Evolutionary conservation across 2,797 vertebrate species (phyloP).

Genomic region (Tenualosa ilisha): DNA sequence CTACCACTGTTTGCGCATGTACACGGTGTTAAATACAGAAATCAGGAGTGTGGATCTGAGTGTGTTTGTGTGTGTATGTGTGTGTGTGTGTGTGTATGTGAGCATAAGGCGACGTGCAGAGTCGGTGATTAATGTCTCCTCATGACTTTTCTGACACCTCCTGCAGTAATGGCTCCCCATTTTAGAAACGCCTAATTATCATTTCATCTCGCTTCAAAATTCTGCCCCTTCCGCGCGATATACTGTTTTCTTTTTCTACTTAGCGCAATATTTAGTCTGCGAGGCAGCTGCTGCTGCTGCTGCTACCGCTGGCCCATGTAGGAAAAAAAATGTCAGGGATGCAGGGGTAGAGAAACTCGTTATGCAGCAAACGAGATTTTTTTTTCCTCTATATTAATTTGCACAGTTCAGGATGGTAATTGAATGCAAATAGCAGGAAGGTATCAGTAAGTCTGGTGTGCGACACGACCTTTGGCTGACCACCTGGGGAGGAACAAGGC

Average conservation of each 20-base stretch:
- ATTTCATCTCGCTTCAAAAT: conserved; percentile 84
- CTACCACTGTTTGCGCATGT: conserved; percentile 80
- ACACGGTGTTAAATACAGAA: conserved; percentile 72
- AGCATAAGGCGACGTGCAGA: conserved; percentile 68
- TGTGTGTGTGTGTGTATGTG: conserved; percentile 3
- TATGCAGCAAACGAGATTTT: conserved; percentile 50
- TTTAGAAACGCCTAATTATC: conserved; percentile 89
- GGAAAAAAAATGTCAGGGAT: conserved; percentile 49
- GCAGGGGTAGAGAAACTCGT: conserved; percentile 43
- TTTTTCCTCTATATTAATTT: conserved; percentile 49
- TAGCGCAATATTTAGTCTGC: conserved; percentile 77
- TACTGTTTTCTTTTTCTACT: conserved; percentile 70
- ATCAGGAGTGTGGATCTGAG: conserved; percentile 65
- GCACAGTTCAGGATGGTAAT: conserved; percentile 54
- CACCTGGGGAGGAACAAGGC: conserved; percentile 66
- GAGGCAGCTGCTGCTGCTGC: conserved; percentile 63
- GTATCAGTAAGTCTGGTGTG: conserved; percentile 55
- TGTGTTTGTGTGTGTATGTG: not conserved
- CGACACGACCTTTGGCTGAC: conserved; percentile 70
- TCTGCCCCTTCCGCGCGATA: conserved; percentile 64
- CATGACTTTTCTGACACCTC: conserved; percentile 89
- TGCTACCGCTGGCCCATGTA: conserved; percentile 54
- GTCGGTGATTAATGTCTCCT: conserved; percentile 87
- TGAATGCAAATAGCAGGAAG: conserved; percentile 62
- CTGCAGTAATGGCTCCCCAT: conserved; percentile 76